Percentiles rank a stretch among this genome's conserved stretches.
phyloP scores from a whole-genome alignment of 2,888 invertebrate species.

The Tinea trinotella region DNA sequence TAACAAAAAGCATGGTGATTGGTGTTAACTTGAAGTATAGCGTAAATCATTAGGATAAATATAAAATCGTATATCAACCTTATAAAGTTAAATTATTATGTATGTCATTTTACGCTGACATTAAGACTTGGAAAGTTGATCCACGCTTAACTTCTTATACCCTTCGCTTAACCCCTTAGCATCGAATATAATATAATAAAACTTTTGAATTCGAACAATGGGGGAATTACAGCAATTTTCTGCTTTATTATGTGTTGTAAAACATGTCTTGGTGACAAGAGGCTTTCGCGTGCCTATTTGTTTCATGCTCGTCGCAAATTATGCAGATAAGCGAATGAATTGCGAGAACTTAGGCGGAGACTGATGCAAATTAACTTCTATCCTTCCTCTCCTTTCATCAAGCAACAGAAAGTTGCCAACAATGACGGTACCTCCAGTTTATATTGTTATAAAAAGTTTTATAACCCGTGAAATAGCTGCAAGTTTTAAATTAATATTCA shows the following conservation, averaged over 20 bases:
- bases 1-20: too few species aligned
- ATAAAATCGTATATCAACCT: too few species aligned
- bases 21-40: too few species aligned
- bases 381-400: conserved; percentile 54
- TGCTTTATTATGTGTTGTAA: conserved; percentile 16
- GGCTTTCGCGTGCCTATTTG: conserved; percentile 54
- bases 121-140: too few species aligned
- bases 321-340: conserved; percentile 67
- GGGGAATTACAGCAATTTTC: conserved; percentile 11
- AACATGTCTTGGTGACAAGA: conserved; percentile 36
- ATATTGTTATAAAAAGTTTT: conserved; percentile 19
- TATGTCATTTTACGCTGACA: too few species aligned
- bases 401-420: conserved; percentile 45
- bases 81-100: too few species aligned
- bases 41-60: too few species aligned
- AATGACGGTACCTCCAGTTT: conserved; percentile 33
- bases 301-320: conserved; percentile 62
- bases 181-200: background rate
- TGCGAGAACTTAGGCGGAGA: conserved; percentile 57
- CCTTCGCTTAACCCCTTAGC: too few species aligned
- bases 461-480: background rate
- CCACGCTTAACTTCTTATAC: too few species aligned
- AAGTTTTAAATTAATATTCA: conserved; percentile 1
- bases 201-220: conserved; percentile 11
- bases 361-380: conserved; percentile 61